Base-by-base conservation (phyloP, 2,797 vertebrate species). In the Oreonectes daqikongensis region DNA sequence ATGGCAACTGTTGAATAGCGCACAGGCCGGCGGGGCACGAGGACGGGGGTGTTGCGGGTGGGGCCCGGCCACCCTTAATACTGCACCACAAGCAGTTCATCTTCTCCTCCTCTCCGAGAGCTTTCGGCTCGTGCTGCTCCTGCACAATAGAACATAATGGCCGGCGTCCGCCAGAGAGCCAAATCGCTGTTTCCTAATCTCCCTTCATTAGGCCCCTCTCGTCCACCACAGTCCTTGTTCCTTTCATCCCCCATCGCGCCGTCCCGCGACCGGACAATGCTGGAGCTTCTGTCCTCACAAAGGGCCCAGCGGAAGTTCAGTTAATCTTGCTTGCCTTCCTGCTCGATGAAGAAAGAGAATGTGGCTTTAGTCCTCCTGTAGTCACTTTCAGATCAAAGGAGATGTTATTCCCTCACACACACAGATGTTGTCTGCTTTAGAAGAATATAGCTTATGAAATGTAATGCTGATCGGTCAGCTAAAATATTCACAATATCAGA, bases 1-100 rank as follows among this genome's bases (percentile, higher is more conserved):
- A 84, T 85, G 81, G 76, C 83, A 87, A 88, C 75, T 84, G 76
- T 81, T 83, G 84, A 85, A 86, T 81, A 69, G 84, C 64, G 57
- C 69, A 32, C 72, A 71, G 66, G 69, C 78, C 17, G 63, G 55
- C 66, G 30, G 72, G 53, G 63, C 20, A 61, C 46, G 48, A 64
- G 68, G 12, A 40, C 20, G 20, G 38, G 69, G 61, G 69, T 28
- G 32, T 52, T 35, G 46, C 26, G 46, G 40, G 68, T 20, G 24
- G 55, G 55, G 26, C 24, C n/a, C 22, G 22, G 22, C 57, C 42
- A 48, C 44, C 79, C 79, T 79, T 78, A 83, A 85, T 78, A 74
- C 77, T 78, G 75, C 48, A 35, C 69, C 63, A 81, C 59, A 74
- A 83, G 75, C 79, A 72, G 79, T 80, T 80, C 69, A 85, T 82